Base-by-base conservation (phyloP, 2,113 vertebrate species). In the Dermatemys mawii region DNA sequence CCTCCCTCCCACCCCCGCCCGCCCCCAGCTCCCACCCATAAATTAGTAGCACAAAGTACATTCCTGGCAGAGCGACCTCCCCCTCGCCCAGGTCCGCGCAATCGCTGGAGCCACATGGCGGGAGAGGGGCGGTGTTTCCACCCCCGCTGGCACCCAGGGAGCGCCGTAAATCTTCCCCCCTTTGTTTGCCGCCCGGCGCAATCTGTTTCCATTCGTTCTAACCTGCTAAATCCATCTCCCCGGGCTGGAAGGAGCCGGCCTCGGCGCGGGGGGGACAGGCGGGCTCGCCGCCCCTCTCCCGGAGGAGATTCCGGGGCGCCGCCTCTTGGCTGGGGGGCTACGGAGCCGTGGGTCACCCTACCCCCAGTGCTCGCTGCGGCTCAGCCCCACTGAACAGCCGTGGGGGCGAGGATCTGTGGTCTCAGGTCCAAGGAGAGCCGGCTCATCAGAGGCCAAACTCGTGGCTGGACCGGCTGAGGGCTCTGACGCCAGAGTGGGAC, bases 211-310 rank as follows among this genome's bases (percentile, higher is more conserved):
- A 91, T 91, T 91, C 84, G 60, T 78, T 81, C 70, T 87, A 86
- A 78, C 90, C 84, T 87, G 79, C 78, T 76, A 91, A 91, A 86
- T 91, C 82, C 84, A 91, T 91, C 84, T 91, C 76, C 67, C 60
- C 83, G 79, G 84, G 22, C 78, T 51, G 79, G 60, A 67, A 35
- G 14, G 60, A 67, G 35, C 60, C 60, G 35, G 32, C 32, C 32
- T 35, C 21, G 57, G 60, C 4, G 16, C 4, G 7, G 60, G 60
- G 60, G 60, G 60, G 60, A n/a, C 32, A 35, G 35, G 5, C 35
- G 35, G 35, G 60, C 14, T 35, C 60, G 8, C 35, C 16, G 17
- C 35, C 32, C 35, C 17, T 60, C 16, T 35, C 32, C 60, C 32
- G 35, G 60, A 35, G 32, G 27, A 26, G 11, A 29, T 27, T 29